These are phyloP conservation scores for Acipenser oxyrinchus DNA, from an alignment of 2,797 vertebrate genomes.

Conservation along the genomic window DNA sequence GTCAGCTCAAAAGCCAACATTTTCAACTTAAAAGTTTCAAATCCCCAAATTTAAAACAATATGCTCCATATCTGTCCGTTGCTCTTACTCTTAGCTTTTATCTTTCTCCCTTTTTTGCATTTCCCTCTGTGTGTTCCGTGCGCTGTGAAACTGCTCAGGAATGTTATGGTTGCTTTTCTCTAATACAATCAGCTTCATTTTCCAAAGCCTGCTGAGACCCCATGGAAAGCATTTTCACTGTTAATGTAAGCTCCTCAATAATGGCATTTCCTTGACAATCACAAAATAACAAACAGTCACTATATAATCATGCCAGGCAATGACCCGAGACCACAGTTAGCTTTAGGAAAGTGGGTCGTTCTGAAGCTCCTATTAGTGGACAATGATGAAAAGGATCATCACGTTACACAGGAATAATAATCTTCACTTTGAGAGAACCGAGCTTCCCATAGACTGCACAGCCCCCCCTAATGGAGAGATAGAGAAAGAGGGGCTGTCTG, in stretches of 20 bases:
- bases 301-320: slow-evolving; percentile 39
- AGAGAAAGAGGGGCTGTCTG: not conserved
- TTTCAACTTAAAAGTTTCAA: too few species aligned
- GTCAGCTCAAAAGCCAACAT: too few species aligned
- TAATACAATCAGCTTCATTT: slow-evolving; percentile 4
- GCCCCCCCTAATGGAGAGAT: not conserved
- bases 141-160: too few species aligned
- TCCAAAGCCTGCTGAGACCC: not conserved
- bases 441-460: not conserved
- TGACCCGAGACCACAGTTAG: slow-evolving; percentile 40
- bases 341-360: slow-evolving; percentile 32
- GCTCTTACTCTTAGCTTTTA: too few species aligned
- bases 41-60: too few species aligned
- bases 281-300: slow-evolving; percentile 37
- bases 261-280: slow-evolving; percentile 30
- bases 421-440: slow-evolving; percentile 43
- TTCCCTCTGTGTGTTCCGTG: too few species aligned
- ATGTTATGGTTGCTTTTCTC: too few species aligned
- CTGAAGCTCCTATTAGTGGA: slow-evolving; percentile 29
- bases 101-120: too few species aligned
- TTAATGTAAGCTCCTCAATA: slow-evolving; percentile 20
- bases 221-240: slow-evolving; percentile 15
- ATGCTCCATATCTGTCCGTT: too few species aligned
- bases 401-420: slow-evolving; percentile 52
- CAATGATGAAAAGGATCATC: slow-evolving; percentile 44